Conservation (phyloP, 2,113 vertebrate species). For the Cisticola juncidis region DNA sequence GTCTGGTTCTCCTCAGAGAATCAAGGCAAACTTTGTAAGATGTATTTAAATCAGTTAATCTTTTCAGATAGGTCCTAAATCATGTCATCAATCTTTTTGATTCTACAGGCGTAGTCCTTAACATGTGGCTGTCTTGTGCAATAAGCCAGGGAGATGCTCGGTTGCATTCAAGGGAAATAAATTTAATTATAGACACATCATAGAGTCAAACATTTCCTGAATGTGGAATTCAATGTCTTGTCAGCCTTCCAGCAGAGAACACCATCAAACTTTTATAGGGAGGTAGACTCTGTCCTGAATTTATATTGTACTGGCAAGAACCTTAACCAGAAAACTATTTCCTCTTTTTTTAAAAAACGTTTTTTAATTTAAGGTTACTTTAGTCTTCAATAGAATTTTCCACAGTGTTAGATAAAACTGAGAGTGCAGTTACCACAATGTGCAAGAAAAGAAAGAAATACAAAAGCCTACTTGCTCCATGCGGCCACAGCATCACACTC, state of each 20-base stretch:
- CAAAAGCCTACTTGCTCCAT: no score
- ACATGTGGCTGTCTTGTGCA: neutral
- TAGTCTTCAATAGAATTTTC: neutral
- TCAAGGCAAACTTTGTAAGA: neutral
- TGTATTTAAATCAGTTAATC: conserved; percentile 26
- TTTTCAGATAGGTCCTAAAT: conserved; percentile 3
- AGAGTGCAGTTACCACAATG: neutral
- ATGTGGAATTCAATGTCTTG: conserved; percentile 44
- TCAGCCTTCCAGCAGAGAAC: conserved; percentile 42
- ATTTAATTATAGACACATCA: conserved; percentile 65
- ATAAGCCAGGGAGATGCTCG: neutral
- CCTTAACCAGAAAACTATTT: neutral
- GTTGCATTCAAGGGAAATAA: conserved; percentile 56
- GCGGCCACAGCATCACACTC: no score
- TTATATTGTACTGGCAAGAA: neutral
- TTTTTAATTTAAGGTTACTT: neutral
- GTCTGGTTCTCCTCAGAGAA: neutral
- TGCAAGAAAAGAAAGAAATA: no score
- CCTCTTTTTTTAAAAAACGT: accelerated
- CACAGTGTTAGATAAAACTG: neutral
- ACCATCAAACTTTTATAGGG: conserved; percentile 35
- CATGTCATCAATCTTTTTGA: neutral
- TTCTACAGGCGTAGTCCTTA: neutral
- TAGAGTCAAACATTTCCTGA: conserved; percentile 42
- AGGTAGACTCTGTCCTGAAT: neutral